Percentiles rank a stretch among this genome's conserved stretches.
Evolutionary conservation across 2,888 invertebrate species (phyloP).

Genomic region (Lissocephala sabroskyi): DNA sequence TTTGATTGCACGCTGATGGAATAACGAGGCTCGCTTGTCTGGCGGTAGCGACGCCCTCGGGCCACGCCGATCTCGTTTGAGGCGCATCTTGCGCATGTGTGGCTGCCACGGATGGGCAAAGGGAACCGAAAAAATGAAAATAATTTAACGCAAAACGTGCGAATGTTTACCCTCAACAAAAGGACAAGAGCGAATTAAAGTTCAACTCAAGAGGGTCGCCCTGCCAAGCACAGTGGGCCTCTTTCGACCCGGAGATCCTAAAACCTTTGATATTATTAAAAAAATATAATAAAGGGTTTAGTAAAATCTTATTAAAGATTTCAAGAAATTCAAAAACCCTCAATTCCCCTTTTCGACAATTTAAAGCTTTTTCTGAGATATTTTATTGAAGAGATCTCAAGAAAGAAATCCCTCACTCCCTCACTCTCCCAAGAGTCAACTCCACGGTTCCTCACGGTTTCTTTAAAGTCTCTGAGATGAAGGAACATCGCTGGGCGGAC

Average conservation of each 20-base stretch:
- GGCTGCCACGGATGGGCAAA: neutral
- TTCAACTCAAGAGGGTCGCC: neutral
- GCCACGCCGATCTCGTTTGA: constrained; percentile 25
- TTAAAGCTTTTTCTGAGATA: too few species aligned
- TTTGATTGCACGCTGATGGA: constrained; percentile 47
- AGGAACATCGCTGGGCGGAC: too few species aligned
- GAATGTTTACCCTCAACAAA: constrained; percentile 47
- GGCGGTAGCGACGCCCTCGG: constrained; percentile 13
- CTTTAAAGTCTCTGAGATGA: too few species aligned
- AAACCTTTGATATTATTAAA: constrained; percentile 14
- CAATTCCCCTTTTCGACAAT: too few species aligned
- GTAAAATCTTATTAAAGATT: too few species aligned
- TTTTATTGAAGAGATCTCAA: too few species aligned
- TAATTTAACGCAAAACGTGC: constrained; percentile 54
- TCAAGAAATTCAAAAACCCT: too few species aligned
- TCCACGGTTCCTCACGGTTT: too few species aligned
- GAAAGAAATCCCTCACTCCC: too few species aligned
- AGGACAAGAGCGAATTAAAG: constrained; percentile 14
- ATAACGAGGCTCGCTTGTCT: constrained; percentile 35
- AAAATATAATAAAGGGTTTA: constrained; percentile 1
- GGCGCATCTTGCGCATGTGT: constrained; percentile 4
- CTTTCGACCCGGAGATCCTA: too few species aligned
- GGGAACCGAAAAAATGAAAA: constrained; percentile 28
- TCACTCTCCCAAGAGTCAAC: too few species aligned
- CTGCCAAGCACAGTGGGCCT: too few species aligned